Conservation (phyloP, 2,113 vertebrate genomes). For the Scomber japonicus region DNA sequence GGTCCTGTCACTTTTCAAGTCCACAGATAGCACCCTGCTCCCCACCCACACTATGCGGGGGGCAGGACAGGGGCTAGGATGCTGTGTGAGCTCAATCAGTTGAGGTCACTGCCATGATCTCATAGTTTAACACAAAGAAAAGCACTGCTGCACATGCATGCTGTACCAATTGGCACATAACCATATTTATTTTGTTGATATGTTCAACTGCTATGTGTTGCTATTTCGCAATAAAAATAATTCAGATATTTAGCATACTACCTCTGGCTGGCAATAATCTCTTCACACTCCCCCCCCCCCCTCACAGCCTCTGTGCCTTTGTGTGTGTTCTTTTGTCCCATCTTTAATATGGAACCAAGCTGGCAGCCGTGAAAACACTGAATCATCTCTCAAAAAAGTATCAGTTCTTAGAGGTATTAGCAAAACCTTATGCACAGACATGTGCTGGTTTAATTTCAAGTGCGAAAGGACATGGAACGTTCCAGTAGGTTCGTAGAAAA, state of each 20-base stretch:
- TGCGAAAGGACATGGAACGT: slow-evolving; percentile 64
- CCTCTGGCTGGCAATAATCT: neutral
- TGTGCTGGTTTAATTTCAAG: slow-evolving; percentile 52
- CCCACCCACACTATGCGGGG: slow-evolving; percentile 64
- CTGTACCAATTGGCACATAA: neutral
- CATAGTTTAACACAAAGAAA: slow-evolving; percentile 48
- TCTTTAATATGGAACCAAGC: slow-evolving; percentile 58
- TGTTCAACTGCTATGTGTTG: slow-evolving; percentile 24
- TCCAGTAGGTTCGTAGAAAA: slow-evolving; percentile 49
- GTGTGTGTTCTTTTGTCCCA: slow-evolving; percentile 25
- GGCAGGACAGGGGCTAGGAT: slow-evolving; percentile 44
- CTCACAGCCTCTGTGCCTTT: slow-evolving; percentile 5
- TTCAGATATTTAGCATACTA: slow-evolving; percentile 43
- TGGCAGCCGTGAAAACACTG: slow-evolving; percentile 57
- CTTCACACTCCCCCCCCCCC: neutral
- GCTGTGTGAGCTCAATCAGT: slow-evolving; percentile 56
- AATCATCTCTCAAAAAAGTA: slow-evolving; percentile 70
- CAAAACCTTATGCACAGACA: slow-evolving; percentile 28
- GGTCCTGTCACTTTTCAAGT: slow-evolving; percentile 90
- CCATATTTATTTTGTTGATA: slow-evolving; percentile 11
- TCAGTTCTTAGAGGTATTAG: slow-evolving; percentile 69
- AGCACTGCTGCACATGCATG: slow-evolving; percentile 14
- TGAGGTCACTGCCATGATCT: slow-evolving; percentile 65
- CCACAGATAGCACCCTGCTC: slow-evolving; percentile 79
- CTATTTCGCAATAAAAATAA: slow-evolving; percentile 32